Evolutionary conservation across 2,797 vertebrate genomes (phyloP).

Genomic region (Syncerus caffer): DNA sequence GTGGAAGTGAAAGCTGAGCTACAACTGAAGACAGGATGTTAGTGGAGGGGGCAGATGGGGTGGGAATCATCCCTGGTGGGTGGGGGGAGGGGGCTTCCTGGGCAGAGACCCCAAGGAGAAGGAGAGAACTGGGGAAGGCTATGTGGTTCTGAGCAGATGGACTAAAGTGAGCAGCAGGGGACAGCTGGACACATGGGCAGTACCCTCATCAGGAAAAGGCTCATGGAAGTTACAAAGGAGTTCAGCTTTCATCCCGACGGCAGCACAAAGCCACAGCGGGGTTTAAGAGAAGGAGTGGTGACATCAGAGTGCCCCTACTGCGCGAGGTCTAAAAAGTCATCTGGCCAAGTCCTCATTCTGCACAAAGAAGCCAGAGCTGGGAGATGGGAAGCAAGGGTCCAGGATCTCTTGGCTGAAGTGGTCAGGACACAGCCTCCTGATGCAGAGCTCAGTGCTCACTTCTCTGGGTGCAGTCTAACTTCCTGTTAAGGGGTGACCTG

Average conservation of each 20-base stretch:
- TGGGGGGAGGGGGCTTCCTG: rapidly evolving
- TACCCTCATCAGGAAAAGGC: neutral
- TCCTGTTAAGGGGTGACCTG: neutral
- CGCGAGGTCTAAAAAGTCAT: neutral
- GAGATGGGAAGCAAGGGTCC: neutral
- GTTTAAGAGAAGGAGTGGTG: neutral
- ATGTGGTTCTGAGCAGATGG: neutral
- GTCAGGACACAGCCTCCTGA: neutral
- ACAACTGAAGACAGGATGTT: neutral
- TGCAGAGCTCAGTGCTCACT: neutral
- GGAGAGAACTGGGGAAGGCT: neutral
- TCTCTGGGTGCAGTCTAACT: neutral
- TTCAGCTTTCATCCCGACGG: neutral
- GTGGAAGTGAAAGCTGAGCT: neutral
- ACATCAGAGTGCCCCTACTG: neutral
- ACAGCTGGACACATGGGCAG: neutral
- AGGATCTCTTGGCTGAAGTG: neutral
- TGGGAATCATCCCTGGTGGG: neutral
- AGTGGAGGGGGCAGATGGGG: too few relatives aligned
- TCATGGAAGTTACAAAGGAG: neutral
- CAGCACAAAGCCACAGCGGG: neutral
- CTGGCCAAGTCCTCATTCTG: neutral
- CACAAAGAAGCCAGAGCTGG: neutral
- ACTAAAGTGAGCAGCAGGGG: neutral
- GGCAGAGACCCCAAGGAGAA: neutral